Percentiles rank a stretch among this genome's conserved stretches.
Evolutionary conservation across 2,113 vertebrate species (phyloP).

Genomic region (Gadus macrocephalus): DNA sequence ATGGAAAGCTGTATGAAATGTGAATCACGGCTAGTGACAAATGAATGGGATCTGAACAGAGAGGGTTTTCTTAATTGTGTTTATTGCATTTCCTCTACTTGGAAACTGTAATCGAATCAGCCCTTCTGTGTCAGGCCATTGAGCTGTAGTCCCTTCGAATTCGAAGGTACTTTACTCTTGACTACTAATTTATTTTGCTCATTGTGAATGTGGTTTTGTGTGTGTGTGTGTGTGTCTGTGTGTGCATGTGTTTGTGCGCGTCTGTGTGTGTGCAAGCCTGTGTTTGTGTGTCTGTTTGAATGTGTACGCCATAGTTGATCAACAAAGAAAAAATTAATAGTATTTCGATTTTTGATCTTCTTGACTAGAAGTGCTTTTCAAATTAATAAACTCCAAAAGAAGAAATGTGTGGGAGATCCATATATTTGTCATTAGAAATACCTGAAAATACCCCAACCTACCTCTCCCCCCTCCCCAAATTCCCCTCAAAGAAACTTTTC

Average conservation of each 20-base stretch:
- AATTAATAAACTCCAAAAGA: constrained; percentile 47
- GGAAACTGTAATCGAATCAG: constrained; percentile 63
- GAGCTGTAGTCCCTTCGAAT: constrained; percentile 49
- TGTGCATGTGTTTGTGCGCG: not conserved
- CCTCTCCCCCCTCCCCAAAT: constrained; percentile 17
- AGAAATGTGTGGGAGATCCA: constrained; percentile 53
- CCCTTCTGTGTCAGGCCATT: constrained; percentile 55
- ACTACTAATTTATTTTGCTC: constrained; percentile 35
- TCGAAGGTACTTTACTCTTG: constrained; percentile 46
- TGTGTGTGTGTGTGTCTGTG: constrained; percentile 4
- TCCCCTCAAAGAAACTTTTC: not conserved
- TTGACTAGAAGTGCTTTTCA: constrained; percentile 51
- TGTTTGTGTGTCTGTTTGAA: constrained; percentile 6
- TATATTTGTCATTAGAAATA: constrained; percentile 34
- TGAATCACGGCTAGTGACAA: constrained; percentile 61
- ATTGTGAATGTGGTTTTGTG: constrained; percentile 17
- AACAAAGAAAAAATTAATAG: not conserved
- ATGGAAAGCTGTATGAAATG: constrained; percentile 26
- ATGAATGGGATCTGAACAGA: constrained; percentile 60
- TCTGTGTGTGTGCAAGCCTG: constrained; percentile 3
- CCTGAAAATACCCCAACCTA: no score
- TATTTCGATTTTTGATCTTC: constrained; percentile 38
- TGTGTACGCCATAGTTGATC: not conserved
- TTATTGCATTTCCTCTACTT: constrained; percentile 53
- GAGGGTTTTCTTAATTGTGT: constrained; percentile 42